Percentiles rank a stretch among this genome's conserved stretches.
These are phyloP conservation scores for Caloenas nicobarica DNA, from an alignment of 2,113 vertebrate genomes.

Conservation along the genomic window DNA sequence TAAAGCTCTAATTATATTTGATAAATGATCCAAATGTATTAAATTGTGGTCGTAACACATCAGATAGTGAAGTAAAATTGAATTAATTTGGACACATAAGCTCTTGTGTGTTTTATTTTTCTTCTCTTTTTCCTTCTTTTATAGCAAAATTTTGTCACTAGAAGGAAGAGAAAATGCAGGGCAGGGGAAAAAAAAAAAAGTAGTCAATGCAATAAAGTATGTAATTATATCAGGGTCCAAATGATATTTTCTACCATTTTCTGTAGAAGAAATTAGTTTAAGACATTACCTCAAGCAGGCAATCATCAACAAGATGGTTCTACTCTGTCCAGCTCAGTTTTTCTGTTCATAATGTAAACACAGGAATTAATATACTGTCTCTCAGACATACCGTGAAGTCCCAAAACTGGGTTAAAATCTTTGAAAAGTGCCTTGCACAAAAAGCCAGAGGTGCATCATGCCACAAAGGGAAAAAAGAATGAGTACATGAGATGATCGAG, in stretches of 20 bases:
- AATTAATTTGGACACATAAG: neutral
- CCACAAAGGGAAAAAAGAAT: neutral
- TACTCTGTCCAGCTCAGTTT: neutral
- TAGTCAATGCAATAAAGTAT: neutral
- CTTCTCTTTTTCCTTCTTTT: neutral
- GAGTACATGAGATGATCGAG: neutral
- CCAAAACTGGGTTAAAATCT: neutral
- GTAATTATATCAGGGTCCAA: neutral
- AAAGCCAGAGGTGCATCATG: neutral
- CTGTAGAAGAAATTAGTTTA: neutral
- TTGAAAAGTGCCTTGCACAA: neutral
- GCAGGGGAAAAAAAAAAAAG: neutral
- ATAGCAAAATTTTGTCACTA: neutral
- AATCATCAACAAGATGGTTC: neutral
- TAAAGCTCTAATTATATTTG: neutral
- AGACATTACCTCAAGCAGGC: neutral
- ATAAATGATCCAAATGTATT: constrained; percentile 12
- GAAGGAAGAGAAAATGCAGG: neutral
- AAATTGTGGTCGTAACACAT: neutral
- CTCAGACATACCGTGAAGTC: neutral
- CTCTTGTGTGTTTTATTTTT: neutral
- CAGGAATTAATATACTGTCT: neutral
- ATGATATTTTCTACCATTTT: neutral
- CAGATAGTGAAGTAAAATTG: neutral
- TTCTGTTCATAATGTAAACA: neutral